Conservation (phyloP, 2,797 vertebrate species). For the Neostethus bicornis region DNA sequence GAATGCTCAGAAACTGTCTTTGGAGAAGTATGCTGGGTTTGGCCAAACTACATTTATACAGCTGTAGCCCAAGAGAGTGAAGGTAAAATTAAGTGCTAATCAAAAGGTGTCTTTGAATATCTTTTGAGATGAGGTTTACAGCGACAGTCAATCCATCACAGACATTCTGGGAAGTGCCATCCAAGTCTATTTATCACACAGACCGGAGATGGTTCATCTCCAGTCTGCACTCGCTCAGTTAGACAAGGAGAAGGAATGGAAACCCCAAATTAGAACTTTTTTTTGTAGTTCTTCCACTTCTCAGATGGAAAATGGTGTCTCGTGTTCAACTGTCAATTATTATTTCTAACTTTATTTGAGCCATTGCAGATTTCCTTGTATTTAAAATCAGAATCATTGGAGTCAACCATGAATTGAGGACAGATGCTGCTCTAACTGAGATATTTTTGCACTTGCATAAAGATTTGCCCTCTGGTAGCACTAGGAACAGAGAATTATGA, state of each 20-base stretch:
- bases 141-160: conserved; percentile 64
- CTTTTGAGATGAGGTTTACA: conserved; percentile 59
- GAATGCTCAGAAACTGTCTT: conserved; percentile 30
- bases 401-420: conserved; percentile 6
- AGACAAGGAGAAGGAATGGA: conserved; percentile 37
- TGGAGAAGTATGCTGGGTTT: conserved; percentile 24
- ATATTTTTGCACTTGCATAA: neutral
- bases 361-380: conserved; percentile 19
- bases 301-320: conserved; percentile 44
- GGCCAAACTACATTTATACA: conserved; percentile 46
- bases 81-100: conserved; percentile 67
- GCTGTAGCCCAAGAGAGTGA: conserved; percentile 42
- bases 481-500: conserved; percentile 8
- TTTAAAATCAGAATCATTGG: conserved; percentile 8
- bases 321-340: conserved; percentile 45
- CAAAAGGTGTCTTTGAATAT: conserved; percentile 59
- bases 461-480: conserved; percentile 27
- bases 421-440: neutral
- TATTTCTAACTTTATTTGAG: conserved; percentile 33
- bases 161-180: conserved; percentile 23
- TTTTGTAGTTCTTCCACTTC: conserved; percentile 20
- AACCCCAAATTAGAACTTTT: conserved; percentile 38
- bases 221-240: conserved; percentile 33
- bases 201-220: conserved; percentile 55
- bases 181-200: conserved; percentile 48